Conservation (phyloP, 2,888 invertebrate genomes). For the Apomyelois bistriatella region DNA sequence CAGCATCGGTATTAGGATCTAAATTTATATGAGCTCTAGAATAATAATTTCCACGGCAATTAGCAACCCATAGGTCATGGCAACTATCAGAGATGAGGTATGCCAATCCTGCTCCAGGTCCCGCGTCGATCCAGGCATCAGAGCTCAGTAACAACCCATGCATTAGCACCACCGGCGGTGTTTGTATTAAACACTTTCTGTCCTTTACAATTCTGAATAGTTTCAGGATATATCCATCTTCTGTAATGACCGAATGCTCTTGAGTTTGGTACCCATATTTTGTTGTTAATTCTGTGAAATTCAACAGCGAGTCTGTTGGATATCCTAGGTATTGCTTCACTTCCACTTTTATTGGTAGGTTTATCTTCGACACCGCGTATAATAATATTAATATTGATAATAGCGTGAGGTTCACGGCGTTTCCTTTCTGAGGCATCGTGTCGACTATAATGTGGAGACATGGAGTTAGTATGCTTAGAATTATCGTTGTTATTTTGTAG, state of each 20-base stretch:
- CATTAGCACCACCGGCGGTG: slow-evolving; percentile 54
- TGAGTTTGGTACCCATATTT: slow-evolving; percentile 45
- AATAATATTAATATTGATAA: slow-evolving; percentile 22
- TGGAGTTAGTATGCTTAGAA: not conserved
- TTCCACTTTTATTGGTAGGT: slow-evolving; percentile 29
- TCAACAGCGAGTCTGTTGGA: slow-evolving; percentile 32
- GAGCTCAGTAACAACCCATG: slow-evolving; percentile 42
- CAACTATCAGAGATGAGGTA: slow-evolving; percentile 38
- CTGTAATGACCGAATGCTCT: slow-evolving; percentile 47
- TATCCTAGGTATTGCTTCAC: slow-evolving; percentile 36
- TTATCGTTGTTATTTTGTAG: not conserved
- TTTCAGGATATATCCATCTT: slow-evolving; percentile 55
- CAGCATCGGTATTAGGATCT: slow-evolving; percentile 44
- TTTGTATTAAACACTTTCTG: slow-evolving; percentile 28
- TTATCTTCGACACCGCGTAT: slow-evolving; percentile 26
- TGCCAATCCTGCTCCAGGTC: slow-evolving; percentile 39
- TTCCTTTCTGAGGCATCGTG: not conserved
- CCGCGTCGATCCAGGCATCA: slow-evolving; percentile 63
- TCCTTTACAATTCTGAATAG: slow-evolving; percentile 43
- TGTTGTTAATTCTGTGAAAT: slow-evolving; percentile 42
- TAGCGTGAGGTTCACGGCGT: slow-evolving; percentile 15
- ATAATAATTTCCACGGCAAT: slow-evolving; percentile 62
- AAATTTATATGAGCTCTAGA: slow-evolving; percentile 72
- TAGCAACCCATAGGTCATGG: slow-evolving; percentile 46
- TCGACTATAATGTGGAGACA: not conserved